Evolutionary conservation across 2,888 invertebrate genomes (phyloP), one percentile per base, ranked within the genome.

Genomic region (Apoda limacodes): DNA sequence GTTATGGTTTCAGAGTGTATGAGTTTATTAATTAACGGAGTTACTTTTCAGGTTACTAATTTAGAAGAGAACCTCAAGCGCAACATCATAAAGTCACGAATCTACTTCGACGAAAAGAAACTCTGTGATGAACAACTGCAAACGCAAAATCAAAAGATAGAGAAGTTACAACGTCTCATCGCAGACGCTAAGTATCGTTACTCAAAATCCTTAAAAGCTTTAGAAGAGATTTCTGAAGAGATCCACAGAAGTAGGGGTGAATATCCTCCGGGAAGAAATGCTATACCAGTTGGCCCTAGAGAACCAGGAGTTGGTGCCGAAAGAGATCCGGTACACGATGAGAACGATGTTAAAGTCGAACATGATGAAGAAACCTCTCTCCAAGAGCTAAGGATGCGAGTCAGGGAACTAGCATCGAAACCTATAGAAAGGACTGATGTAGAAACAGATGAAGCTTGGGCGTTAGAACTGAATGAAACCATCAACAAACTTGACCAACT

Each of bases 151-250:
- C 86, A 85, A 44, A 87, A 92, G 52, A 92, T 95, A 10, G 89
- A 91, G 49, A 86, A 87, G 44, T 76, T 97, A 9, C 93, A 95
- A 52, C 84, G 85, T 32, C 88, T 90, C 29, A 91, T 97, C 26
- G 82, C 86, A 9, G 85, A 85, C 52, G 88, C 93, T 2, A 97
- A 97, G 65, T 82, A 74, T 40, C 86, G 89, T 25, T 96, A 97
- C 67, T 85, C 93, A 2, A 86, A 86, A 39, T 91, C 95, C 0
- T 81, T 97, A 24, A 88, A 89, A 44, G 88, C 89, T 41, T 81
- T 97, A 14, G 96, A 96, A 64, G 87, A 88, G 46, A 96, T 97
- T 38, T 95, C 95, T 5, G 94, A 95, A 70, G 93, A 95, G 56
- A 95, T 95, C 43, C 94, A 95, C 60, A 85, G 86, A 55, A 80